phyloP scores from a whole-genome alignment of 2,797 vertebrate genomes.

The Argya squamiceps region DNA sequence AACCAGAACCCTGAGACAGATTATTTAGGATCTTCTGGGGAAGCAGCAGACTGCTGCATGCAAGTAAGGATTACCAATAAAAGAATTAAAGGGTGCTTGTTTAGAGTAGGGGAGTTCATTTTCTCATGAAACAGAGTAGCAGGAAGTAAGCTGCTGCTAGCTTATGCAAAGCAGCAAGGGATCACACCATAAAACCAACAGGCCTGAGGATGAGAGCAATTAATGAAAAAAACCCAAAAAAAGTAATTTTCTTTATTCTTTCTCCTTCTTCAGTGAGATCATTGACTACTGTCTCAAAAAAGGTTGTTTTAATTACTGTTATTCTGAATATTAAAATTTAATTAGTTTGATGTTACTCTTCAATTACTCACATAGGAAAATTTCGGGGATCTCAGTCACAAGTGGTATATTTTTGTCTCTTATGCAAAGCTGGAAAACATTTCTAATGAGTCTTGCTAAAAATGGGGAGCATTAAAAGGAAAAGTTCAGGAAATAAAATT shows the following conservation, averaged over 20 bases:
- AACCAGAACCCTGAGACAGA: neutral
- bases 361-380: neutral
- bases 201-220: neutral
- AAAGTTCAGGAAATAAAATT: neutral
- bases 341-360: neutral
- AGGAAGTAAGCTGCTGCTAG: neutral
- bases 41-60: neutral
- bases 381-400: neutral
- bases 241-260: neutral
- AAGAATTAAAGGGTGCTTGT: neutral
- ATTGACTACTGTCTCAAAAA: neutral
- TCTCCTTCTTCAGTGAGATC: neutral
- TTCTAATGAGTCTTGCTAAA: neutral
- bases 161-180: neutral
- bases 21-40: neutral
- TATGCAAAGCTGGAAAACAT: neutral
- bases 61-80: neutral
- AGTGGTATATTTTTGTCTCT: neutral
- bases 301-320: neutral
- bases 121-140: neutral
- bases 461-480: neutral
- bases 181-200: neutral
- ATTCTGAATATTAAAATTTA: neutral
- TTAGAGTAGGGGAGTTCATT: neutral
- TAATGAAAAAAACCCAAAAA: neutral